These are phyloP conservation scores for Microctonus brassicae DNA, from an alignment of 2,888 invertebrate genomes.

Conservation along the genomic window DNA sequence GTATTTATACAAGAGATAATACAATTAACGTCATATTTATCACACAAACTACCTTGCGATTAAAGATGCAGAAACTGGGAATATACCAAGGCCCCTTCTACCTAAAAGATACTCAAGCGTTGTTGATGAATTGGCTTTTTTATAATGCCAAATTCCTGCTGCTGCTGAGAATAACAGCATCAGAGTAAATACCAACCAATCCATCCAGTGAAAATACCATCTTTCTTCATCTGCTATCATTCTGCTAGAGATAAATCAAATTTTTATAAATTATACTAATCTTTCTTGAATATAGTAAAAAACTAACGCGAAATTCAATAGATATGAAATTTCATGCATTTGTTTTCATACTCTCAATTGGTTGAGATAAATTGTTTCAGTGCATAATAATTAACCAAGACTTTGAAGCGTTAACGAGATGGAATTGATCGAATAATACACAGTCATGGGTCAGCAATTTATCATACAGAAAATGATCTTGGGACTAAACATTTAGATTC, in stretches of 20 bases:
- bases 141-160: conserved; percentile 81
- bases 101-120: conserved; percentile 83
- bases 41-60: conserved; percentile 79
- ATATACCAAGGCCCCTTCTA: conserved; percentile 79
- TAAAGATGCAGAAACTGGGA: conserved; percentile 89
- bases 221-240: conserved; percentile 47
- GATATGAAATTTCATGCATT: background rate
- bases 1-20: background rate
- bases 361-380: background rate
- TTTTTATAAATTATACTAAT: background rate
- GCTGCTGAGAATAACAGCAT: conserved; percentile 80
- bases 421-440: conserved; percentile 43
- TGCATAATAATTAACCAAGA: background rate
- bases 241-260: conserved; percentile 1
- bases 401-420: conserved; percentile 41
- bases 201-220: conserved; percentile 69
- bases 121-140: conserved; percentile 73
- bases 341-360: background rate
- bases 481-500: background rate
- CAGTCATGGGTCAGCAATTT: conserved; percentile 38
- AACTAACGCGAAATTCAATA: too few relatives aligned
- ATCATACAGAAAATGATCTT: conserved; percentile 12
- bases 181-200: conserved; percentile 80
- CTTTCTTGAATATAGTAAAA: too few relatives aligned
- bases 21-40: conserved; percentile 10